Evolutionary conservation across 2,888 invertebrate species (phyloP).

Genomic region (Didymodactylos carnosus): DNA sequence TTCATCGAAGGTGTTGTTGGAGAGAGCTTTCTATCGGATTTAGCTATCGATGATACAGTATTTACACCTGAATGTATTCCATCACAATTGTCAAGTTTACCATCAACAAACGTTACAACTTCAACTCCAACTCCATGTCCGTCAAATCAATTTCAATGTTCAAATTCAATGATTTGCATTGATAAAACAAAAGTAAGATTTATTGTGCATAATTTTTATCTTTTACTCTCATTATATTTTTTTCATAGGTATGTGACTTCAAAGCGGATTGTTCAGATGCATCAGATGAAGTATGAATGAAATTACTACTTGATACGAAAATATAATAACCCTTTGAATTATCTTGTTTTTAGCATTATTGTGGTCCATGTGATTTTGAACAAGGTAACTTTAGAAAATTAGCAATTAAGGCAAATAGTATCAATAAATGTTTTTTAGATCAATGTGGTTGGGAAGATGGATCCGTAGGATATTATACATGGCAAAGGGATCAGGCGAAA

Average conservation of each 20-base stretch:
- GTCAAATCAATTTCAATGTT: slow-evolving; percentile 1
- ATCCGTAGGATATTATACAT: background rate
- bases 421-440: background rate
- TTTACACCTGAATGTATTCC: slow-evolving; percentile 1
- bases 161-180: background rate
- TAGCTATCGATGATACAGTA: background rate
- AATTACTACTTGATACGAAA: too few relatives aligned
- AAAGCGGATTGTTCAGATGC: slow-evolving; percentile 15
- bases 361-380: slow-evolving; percentile 14
- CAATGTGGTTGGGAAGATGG: background rate
- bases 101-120: background rate
- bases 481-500: background rate
- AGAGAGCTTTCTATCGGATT: background rate
- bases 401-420: too few relatives aligned
- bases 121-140: background rate
- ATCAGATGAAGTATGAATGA: slow-evolving; percentile 15
- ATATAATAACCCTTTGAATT: too few relatives aligned
- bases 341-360: background rate
- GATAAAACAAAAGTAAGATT: background rate
- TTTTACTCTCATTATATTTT: background rate
- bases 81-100: background rate
- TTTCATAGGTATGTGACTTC: slow-evolving; percentile 15
- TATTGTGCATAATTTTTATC: background rate
- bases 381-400: background rate
- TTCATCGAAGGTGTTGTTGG: background rate